Percentiles rank a stretch among this genome's conserved stretches.
Evolutionary conservation across 2,113 vertebrate genomes (phyloP).

Genomic region (Prinia subflava): DNA sequence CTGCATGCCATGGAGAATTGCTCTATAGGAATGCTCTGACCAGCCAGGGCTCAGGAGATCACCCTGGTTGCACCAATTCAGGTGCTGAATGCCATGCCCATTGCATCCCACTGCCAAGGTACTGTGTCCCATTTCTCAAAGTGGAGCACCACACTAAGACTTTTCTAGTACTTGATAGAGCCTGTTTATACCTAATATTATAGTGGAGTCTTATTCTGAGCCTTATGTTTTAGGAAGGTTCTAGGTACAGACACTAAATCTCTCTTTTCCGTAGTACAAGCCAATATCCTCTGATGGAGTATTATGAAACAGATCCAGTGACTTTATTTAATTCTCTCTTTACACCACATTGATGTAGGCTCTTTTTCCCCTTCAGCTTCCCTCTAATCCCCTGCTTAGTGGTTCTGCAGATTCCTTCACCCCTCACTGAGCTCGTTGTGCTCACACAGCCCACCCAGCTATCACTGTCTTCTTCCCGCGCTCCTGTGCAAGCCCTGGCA

Average conservation of each 20-base stretch:
- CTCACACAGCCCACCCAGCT: neutral
- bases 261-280: neutral
- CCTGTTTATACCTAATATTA: neutral
- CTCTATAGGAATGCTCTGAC: rapidly evolving
- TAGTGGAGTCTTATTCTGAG: neutral
- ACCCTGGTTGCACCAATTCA: neutral
- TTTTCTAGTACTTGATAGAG: neutral
- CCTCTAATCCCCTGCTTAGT: conserved; percentile 6
- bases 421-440: neutral
- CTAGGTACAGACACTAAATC: neutral
- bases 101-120: neutral
- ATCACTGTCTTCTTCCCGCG: neutral
- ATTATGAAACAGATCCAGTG: neutral
- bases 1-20: neutral
- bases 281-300: neutral
- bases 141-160: neutral
- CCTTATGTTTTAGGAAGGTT: neutral
- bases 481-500: neutral
- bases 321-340: conserved; percentile 15
- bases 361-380: neutral
- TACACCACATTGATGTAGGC: neutral
- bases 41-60: neutral
- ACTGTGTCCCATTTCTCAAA: neutral
- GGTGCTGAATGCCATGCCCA: rapidly evolving
- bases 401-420: neutral